Evolutionary conservation across 1,140 invertebrate species (phyloP).

Genomic region (Sipha flava): DNA sequence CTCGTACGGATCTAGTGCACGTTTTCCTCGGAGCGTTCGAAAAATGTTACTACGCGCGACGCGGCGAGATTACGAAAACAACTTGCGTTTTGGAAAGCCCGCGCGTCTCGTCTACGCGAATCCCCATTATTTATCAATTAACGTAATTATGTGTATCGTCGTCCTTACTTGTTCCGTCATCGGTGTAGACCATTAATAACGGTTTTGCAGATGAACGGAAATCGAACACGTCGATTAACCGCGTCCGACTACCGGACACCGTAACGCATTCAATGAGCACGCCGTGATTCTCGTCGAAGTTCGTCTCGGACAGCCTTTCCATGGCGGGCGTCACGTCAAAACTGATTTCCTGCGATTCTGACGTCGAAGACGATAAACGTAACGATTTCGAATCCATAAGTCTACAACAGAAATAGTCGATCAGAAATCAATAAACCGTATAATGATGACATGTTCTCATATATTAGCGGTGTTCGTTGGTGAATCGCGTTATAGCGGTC

Average conservation of each 20-base stretch:
- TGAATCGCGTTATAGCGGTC: no score
- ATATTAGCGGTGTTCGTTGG: no score
- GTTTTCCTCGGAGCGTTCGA: no score
- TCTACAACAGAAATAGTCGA: constrained; percentile 41
- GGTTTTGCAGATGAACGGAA: not conserved
- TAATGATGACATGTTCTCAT: no score
- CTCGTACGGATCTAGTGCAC: no score
- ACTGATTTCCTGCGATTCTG: constrained; percentile 49
- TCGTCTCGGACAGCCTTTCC: constrained; percentile 57
- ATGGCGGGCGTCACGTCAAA: constrained; percentile 82
- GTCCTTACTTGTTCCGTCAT: constrained; percentile 52
- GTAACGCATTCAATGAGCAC: constrained; percentile 57
- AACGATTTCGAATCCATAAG: constrained; percentile 71
- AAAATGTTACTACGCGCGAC: no score
- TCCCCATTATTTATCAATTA: no score
- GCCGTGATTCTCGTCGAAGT: constrained; percentile 59
- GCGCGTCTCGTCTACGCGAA: no score
- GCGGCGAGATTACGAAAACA: no score
- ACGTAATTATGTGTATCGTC: not conserved
- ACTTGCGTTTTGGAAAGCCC: no score
- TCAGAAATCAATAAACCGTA: no score
- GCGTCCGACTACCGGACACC: not conserved
- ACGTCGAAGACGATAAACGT: constrained; percentile 47
- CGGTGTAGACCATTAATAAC: constrained; percentile 74
- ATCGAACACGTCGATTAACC: not conserved